Evolutionary conservation across 2,113 vertebrate genomes (phyloP).

Genomic region (Muntiacus muntjak): DNA sequence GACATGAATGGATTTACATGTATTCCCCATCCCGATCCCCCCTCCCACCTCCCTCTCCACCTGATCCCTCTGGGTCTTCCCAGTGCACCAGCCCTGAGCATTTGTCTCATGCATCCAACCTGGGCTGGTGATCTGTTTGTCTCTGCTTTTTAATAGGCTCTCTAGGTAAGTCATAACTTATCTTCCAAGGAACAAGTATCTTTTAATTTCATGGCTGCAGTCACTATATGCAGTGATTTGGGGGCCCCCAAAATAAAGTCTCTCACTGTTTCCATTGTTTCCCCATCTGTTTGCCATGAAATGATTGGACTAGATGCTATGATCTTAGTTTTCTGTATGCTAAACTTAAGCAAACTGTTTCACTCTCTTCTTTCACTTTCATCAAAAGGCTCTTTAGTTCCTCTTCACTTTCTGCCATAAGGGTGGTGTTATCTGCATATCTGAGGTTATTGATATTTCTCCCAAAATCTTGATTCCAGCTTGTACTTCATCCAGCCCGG

Average conservation of each 20-base stretch:
- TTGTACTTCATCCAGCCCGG: background rate
- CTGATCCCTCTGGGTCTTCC: no score
- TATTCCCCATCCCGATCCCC: no score
- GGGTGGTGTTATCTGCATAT: background rate
- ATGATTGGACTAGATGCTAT: no score
- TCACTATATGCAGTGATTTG: background rate
- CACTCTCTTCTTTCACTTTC: background rate
- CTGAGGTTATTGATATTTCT: background rate
- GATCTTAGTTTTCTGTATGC: no score
- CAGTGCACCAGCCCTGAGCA: no score
- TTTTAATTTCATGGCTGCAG: background rate
- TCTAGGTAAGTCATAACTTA: background rate
- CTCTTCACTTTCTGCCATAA: background rate
- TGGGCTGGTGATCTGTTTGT: background rate
- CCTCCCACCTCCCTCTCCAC: no score
- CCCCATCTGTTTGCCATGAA: no score
- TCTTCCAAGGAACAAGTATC: background rate
- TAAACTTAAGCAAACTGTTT: no score
- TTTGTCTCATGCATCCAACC: no score
- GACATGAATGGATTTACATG: no score
- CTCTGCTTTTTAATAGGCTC: background rate
- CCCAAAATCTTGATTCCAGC: background rate
- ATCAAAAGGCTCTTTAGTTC: background rate
- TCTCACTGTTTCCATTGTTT: background rate
- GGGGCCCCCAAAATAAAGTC: background rate